Base-by-base conservation (phyloP, 23 tunicate species). In the Trididemnum clinides region DNA sequence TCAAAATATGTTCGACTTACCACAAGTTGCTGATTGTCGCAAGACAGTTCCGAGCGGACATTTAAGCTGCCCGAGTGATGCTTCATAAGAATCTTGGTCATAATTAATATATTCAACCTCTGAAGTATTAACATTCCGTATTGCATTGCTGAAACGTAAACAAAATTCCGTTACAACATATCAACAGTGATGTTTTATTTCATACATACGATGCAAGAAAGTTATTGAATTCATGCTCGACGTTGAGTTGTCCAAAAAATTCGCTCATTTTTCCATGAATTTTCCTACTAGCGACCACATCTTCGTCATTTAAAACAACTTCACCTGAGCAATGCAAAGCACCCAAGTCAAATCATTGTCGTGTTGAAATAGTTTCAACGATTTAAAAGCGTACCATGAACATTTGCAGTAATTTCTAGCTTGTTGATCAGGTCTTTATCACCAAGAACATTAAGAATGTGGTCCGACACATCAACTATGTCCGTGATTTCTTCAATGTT, bases 11-110 rank as follows among this genome's bases (percentile, higher is more conserved):
- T 50, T 19, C 29, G 21, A 57, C 72, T 64, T 33, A 94, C 98
- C 98, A 86, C 98, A 94, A 32, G 89, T 86, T 19, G 98, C 98
- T 0, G 87, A 50, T 1, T 76, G 35, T 64, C 92, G 63, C 22
- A 85, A 64, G 0, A 94, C 90, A 21, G 98, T 33, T 22, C 98
- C 98, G 1, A 94, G 36, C 0, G 98, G 98, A 65, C 98, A 94
- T 58, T 70, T 82, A 27, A 94, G 51, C 29, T 82, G 86, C 1
- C 39, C 82, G 31, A 33, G 26, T 5, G 91, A 80, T 1, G 84
- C 76, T 1, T 73, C 76, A 82, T 89, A 94, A 19, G 90, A 66
- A 34, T 77, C 93, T 0, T 54, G 72, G 7, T 84, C 87, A 57
- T 84, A 88, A 3, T 89, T 84, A 0, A 93, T 35, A 34, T 81